Conservation (phyloP, 2,888 invertebrate genomes). For the Hyles lineata region DNA sequence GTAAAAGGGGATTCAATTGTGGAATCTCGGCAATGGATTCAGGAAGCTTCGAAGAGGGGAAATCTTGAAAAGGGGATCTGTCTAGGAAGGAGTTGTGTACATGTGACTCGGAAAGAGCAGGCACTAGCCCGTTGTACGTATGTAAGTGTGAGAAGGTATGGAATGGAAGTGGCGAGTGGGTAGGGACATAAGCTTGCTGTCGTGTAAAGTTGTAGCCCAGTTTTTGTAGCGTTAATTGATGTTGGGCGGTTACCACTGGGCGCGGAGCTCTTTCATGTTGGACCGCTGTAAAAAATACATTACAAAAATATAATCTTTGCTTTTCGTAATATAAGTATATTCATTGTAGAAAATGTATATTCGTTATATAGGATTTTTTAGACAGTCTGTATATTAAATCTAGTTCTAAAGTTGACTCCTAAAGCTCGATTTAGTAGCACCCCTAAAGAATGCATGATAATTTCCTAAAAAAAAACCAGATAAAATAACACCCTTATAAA, state of each 20-base stretch:
- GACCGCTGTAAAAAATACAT: constrained; percentile 87
- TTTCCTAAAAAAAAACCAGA: no score
- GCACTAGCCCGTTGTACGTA: constrained; percentile 55
- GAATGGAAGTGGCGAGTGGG: constrained; percentile 56
- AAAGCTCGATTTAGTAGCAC: no score
- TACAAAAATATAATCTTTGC: background rate
- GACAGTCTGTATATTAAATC: no score
- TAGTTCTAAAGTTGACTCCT: no score
- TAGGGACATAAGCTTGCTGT: constrained; percentile 58
- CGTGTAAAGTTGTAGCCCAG: constrained; percentile 77
- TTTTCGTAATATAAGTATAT: no score
- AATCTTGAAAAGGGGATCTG: constrained; percentile 62
- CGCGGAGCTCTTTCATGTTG: constrained; percentile 96
- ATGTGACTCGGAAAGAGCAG: constrained; percentile 55
- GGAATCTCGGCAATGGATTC: constrained; percentile 56
- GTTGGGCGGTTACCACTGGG: constrained; percentile 63
- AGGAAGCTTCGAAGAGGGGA: constrained; percentile 56
- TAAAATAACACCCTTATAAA: no score
- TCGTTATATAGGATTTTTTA: no score
- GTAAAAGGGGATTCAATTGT: constrained; percentile 57
- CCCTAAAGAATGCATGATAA: no score
- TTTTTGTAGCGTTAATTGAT: constrained; percentile 76
- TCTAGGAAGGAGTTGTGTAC: constrained; percentile 62
- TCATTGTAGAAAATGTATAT: no score
- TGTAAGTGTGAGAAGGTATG: constrained; percentile 63